A percentile compares a stretch with the other conserved stretches of the same genome.
phyloP scores from a whole-genome alignment of 2,888 invertebrate genomes.

The Cataglyphis albicans region DNA sequence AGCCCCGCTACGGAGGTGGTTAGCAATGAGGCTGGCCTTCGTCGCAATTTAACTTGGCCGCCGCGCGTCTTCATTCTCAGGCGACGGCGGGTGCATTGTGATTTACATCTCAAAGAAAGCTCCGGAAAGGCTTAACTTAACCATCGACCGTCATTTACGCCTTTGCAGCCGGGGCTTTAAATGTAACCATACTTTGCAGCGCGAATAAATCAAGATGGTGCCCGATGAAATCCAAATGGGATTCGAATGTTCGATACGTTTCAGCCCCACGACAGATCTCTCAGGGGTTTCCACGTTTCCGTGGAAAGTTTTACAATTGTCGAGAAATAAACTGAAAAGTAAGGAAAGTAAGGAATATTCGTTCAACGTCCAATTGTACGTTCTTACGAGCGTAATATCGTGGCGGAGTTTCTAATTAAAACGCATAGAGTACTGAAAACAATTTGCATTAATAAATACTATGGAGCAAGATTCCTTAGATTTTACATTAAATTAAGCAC shows the following conservation, averaged over 20 bases:
- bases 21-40: slow-evolving; percentile 32
- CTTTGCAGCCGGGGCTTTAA: slow-evolving; percentile 45
- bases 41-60: slow-evolving; percentile 71
- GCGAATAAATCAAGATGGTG: slow-evolving; percentile 62
- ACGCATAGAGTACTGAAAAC: slow-evolving; percentile 17
- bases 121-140: slow-evolving; percentile 67
- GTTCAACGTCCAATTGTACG: not conserved
- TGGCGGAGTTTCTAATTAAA: slow-evolving; percentile 18
- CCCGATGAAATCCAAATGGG: slow-evolving; percentile 42
- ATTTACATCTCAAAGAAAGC: slow-evolving; percentile 76
- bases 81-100: slow-evolving; percentile 60
- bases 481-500: slow-evolving; percentile 41
- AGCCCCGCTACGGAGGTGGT: slow-evolving; percentile 33
- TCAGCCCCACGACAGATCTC: not conserved
- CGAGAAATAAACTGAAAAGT: not conserved
- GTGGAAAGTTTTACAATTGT: slow-evolving; percentile 31
- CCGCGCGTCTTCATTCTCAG: slow-evolving; percentile 61
- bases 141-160: slow-evolving; percentile 62
- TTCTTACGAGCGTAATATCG: not conserved
- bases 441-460: slow-evolving; percentile 50
- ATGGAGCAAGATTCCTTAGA: slow-evolving; percentile 21
- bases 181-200: slow-evolving; percentile 41
- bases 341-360: not conserved
- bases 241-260: slow-evolving; percentile 46
- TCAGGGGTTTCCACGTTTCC: not conserved